Evolutionary conservation across 2,888 invertebrate genomes (phyloP), one percentile per base, ranked within the genome.

Genomic region (Tenthredo amoena): DNA sequence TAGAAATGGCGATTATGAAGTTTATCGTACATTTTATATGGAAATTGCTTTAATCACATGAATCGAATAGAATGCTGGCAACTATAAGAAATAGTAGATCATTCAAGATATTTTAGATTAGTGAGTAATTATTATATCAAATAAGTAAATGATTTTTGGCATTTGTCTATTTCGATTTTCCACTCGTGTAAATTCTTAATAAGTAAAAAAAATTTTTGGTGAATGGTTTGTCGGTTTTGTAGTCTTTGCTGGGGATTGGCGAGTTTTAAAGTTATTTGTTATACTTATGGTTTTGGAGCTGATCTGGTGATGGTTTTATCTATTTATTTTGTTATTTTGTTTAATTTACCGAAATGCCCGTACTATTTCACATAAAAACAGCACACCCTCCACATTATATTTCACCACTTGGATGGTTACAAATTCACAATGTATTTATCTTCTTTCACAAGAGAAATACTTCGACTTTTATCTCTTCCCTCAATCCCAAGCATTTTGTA

Each of bases 301-400:
- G 85, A 84, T 87, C 86, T 87, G 89, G 89, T 89, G 90, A 87
- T 90, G 90, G 90, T 87, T 87, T 89, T 74, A 85, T 86, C 74
- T 10, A 37, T 47, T 76, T 76, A 62, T 62, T 62, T 62, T 21
- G 5, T 77, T 77, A 10, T 81, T 58, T 62, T 62, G 7, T 81
- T 34, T 1, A 18, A 43, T 81, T 65, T 83, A 68, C 77, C 47
- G n/a, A 76, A 68, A 50, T 83, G 26, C 83, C 65, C 68, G 9
- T 68, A 65, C 40, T 71, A 83, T 43, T 12, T 47, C 37, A 65
- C 83, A 83, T 68, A 83, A 18, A 58, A 79, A 77, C 58, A 84
- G 62, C 77, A 85, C 68, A 82, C 47, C 47, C 58, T 62, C 40
- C 58, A 58, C 58, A 81, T 81, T 37, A 62, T 62, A 62, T 81